Percentiles rank a stretch among this genome's conserved stretches.
Conservation (phyloP, 2,888 invertebrate species). For the Coecobrya sp. region DNA sequence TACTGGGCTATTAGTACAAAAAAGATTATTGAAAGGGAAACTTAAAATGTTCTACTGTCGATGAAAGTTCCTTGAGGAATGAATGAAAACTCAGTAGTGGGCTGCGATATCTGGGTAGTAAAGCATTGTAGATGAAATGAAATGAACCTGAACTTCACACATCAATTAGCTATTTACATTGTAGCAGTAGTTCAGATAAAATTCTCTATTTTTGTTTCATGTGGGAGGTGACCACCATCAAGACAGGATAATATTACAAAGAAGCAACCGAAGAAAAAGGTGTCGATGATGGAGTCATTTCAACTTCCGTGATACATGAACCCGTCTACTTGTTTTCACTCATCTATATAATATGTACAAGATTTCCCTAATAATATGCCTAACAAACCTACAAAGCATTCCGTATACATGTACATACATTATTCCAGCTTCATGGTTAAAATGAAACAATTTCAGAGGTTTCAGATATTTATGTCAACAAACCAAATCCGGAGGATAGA, state of each 20-base stretch:
- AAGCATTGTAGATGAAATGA: too few relatives aligned
- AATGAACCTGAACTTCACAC: conserved; percentile 76
- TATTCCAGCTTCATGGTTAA: background rate
- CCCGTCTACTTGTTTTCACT: background rate
- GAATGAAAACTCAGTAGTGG: background rate
- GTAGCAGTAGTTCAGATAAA: too few relatives aligned
- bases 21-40: too few relatives aligned
- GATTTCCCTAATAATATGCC: too few relatives aligned
- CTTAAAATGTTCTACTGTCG: background rate
- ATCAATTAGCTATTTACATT: background rate
- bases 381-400: too few relatives aligned
- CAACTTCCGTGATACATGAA: conserved; percentile 81
- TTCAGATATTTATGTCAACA: conserved; percentile 70
- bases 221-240: conserved; percentile 75
- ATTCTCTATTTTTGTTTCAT: background rate
- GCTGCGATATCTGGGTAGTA: background rate
- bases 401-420: too few relatives aligned
- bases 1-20: too few relatives aligned
- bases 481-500: conserved; percentile 69
- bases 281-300: conserved; percentile 57
- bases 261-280: background rate
- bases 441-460: conserved; percentile 48
- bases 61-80: background rate
- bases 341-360: too few relatives aligned
- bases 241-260: conserved; percentile 46